Evolutionary conservation across 2,888 invertebrate species (phyloP).

Genomic region (Acrobasis consociella): DNA sequence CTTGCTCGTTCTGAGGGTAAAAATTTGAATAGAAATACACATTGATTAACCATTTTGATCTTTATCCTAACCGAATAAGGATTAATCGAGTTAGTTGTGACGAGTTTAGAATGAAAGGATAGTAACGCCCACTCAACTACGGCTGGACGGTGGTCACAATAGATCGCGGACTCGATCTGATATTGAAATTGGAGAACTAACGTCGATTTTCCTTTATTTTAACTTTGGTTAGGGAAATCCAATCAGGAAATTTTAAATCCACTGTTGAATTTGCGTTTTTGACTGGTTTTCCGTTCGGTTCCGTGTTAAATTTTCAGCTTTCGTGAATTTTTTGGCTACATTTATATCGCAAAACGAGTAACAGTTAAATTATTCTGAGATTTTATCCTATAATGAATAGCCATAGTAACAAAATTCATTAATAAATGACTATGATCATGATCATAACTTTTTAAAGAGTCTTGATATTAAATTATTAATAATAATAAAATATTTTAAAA

Average conservation of each 20-base stretch:
- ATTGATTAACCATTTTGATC: conserved; percentile 24
- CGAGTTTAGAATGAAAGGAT: conserved; percentile 49
- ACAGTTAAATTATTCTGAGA: too few relatives aligned
- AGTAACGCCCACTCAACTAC: conserved; percentile 53
- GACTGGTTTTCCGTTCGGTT: conserved; percentile 3
- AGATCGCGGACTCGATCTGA: conserved; percentile 64
- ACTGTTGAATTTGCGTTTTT: conserved; percentile 13
- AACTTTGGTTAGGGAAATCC: conserved; percentile 38
- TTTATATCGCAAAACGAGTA: too few relatives aligned
- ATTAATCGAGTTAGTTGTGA: conserved; percentile 38
- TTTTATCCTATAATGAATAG: too few relatives aligned
- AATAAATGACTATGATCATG: too few relatives aligned
- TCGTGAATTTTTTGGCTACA: too few relatives aligned
- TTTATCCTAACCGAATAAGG: conserved; percentile 40
- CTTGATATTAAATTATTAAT: too few relatives aligned
- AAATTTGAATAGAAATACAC: conserved; percentile 77
- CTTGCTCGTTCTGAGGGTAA: conserved; percentile 70
- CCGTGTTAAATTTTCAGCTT: conserved; percentile 8
- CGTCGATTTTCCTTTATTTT: conserved; percentile 47
- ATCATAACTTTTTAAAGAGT: too few relatives aligned
- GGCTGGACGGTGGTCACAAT: conserved; percentile 70
- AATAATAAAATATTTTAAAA: too few relatives aligned
- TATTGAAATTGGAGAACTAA: conserved; percentile 74
- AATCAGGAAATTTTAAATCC: conserved; percentile 29
- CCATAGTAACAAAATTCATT: too few relatives aligned